A percentile compares a stretch with the other conserved stretches of the same genome.
Conservation (phyloP, 2,113 vertebrate genomes). For the Phainopepla nitens region DNA sequence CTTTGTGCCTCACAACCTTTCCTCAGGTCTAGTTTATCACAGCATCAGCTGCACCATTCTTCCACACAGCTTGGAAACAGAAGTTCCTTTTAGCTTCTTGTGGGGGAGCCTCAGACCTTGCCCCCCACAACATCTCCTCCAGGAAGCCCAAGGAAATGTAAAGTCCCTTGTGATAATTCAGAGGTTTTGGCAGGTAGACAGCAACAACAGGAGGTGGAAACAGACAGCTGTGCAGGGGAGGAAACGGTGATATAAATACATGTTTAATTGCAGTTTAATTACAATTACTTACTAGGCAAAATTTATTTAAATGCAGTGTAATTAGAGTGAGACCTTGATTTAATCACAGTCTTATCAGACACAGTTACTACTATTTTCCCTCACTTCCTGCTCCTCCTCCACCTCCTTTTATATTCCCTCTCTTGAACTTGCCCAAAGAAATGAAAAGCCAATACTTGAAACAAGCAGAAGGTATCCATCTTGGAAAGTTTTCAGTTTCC, state of each 20-base stretch:
- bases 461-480: neutral
- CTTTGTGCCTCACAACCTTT: neutral
- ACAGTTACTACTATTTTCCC: conserved; percentile 52
- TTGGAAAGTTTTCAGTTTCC: neutral
- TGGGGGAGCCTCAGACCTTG: neutral
- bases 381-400: neutral
- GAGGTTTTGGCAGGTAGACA: conserved; percentile 51
- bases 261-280: conserved; percentile 81
- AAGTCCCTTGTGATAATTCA: conserved; percentile 6
- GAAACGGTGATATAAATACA: conserved; percentile 76
- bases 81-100: neutral
- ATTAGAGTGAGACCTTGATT: conserved; percentile 79
- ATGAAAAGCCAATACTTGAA: neutral
- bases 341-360: conserved; percentile 75
- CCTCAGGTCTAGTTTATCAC: neutral
- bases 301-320: conserved; percentile 78
- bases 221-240: conserved; percentile 68
- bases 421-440: neutral
- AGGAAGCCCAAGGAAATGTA: neutral
- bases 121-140: neutral
- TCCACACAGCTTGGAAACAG: neutral
- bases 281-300: conserved; percentile 78
- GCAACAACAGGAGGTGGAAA: conserved; percentile 58
- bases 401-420: neutral
- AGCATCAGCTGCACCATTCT: neutral